Base-by-base conservation (phyloP, 2,797 vertebrate genomes). In the Hafferia zeledoni region DNA sequence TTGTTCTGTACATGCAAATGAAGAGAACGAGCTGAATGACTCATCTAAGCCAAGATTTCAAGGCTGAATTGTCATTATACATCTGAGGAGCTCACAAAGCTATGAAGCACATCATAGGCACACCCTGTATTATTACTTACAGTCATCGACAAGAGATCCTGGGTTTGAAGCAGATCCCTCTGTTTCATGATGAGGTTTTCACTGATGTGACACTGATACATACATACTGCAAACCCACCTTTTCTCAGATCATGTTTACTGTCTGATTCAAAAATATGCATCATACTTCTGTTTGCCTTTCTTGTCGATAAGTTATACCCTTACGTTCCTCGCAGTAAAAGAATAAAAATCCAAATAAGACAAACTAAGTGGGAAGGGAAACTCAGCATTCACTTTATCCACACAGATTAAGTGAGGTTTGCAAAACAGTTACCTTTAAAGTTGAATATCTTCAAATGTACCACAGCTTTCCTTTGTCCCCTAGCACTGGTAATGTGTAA, bases 1-100 rank as follows among this genome's bases (percentile, higher is more conserved):
- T 79, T 47, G 25, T 72, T 82, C 83, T 87, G 65, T 52, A 49
- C 37, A 57, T 90, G 78, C 30, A 90, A 91, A 90, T 81, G 56
- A 88, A 68, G 65, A 83, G 33, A 41, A 83, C 68, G 22, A 70
- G 9, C 46, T 60, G 49, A 84, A 67, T 91, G 84, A 92, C 31
- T 93, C 91, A 87, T 67, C 5, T 27, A 50, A 74, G 35, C 20
- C 33, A 47, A 91, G 56, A 63, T 69, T 78, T 91, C 33, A 63
- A 60, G 68, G 37, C 30, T 60, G 49, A 80, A n/a, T 68, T 68
- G 27, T 83, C 60, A 77, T 87, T 70, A 52, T 35, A 31, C 13
- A 39, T 92, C 63, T 68, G 41, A 93, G 56, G 18, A 12, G 30
- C 63, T 67, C 20, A 23, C 37, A 87, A 56, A 80, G 13, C 52